Evolutionary conservation across 2,888 invertebrate genomes (phyloP).

Genomic region (Drymonia ruficornis): DNA sequence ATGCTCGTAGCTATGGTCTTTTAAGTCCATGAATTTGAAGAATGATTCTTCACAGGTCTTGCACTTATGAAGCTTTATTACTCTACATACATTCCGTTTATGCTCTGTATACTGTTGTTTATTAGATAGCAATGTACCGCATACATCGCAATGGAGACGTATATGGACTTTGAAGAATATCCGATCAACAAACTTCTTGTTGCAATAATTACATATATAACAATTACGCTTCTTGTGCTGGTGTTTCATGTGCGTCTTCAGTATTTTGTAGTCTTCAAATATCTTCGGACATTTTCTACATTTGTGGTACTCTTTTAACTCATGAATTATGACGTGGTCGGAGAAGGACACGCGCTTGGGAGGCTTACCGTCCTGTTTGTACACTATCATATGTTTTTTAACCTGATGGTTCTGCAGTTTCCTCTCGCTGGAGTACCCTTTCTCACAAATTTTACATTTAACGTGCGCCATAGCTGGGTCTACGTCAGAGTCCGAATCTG

Average conservation of each 20-base stretch:
- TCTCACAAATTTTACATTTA: slow-evolving; percentile 68
- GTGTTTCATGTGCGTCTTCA: slow-evolving; percentile 62
- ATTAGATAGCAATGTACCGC: slow-evolving; percentile 51
- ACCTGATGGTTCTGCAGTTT: slow-evolving; percentile 63
- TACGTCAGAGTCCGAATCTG: slow-evolving; percentile 42
- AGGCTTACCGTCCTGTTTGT: slow-evolving; percentile 46
- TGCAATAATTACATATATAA: slow-evolving; percentile 74
- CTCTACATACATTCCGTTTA: slow-evolving; percentile 52
- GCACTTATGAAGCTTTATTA: slow-evolving; percentile 58
- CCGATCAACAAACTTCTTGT: slow-evolving; percentile 66
- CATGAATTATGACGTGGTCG: slow-evolving; percentile 68
- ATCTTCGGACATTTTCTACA: slow-evolving; percentile 72
- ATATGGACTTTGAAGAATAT: slow-evolving; percentile 75
- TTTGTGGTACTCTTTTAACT: slow-evolving; percentile 66
- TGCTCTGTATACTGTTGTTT: slow-evolving; percentile 56
- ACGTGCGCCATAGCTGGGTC: slow-evolving; percentile 40
- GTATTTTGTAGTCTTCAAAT: slow-evolving; percentile 56
- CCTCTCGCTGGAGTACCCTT: slow-evolving; percentile 59
- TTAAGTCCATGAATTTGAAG: slow-evolving; percentile 66
- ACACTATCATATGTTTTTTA: slow-evolving; percentile 67
- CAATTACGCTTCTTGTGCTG: slow-evolving; percentile 71
- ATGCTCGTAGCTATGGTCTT: slow-evolving; percentile 72
- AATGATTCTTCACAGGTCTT: slow-evolving; percentile 55
- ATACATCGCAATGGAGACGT: slow-evolving; percentile 69
- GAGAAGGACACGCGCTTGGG: slow-evolving; percentile 73